Percentiles rank a stretch among this genome's conserved stretches.
These are phyloP conservation scores for Euura lappo DNA, from an alignment of 1,140 invertebrate genomes.

Conservation along the genomic window DNA sequence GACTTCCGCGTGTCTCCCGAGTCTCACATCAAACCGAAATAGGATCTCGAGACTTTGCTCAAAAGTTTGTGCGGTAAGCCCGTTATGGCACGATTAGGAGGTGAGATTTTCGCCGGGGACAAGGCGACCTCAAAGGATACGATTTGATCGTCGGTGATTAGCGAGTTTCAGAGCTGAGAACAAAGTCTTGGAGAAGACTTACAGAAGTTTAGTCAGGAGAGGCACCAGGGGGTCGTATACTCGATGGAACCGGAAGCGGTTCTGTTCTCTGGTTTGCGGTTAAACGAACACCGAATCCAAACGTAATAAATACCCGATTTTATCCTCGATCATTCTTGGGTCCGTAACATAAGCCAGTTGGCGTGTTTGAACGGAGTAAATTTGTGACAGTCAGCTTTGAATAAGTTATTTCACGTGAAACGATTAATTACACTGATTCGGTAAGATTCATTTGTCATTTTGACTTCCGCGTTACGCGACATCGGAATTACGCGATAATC, in stretches of 20 bases:
- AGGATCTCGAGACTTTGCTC: too few species aligned
- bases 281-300: too few species aligned
- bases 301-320: too few species aligned
- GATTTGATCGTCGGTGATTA: conserved; percentile 57
- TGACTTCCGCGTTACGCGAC: not conserved
- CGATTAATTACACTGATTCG: not conserved
- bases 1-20: not conserved
- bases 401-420: not conserved
- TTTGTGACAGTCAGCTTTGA: conserved; percentile 3
- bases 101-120: conserved; percentile 1
- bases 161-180: conserved; percentile 22
- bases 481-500: not conserved
- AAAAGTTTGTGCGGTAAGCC: too few species aligned
- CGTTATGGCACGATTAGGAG: not conserved
- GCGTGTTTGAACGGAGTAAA: not conserved
- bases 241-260: conserved; percentile 33
- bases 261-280: too few species aligned
- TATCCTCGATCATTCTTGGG: too few species aligned
- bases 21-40: too few species aligned
- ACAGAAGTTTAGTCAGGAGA: conserved; percentile 35
- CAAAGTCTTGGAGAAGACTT: not conserved
- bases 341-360: not conserved
- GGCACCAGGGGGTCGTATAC: conserved; percentile 54
- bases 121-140: conserved; percentile 36
- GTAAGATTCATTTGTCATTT: not conserved